phyloP scores from a whole-genome alignment of 2,797 vertebrate genomes.

The Acanthopagrus latus region DNA sequence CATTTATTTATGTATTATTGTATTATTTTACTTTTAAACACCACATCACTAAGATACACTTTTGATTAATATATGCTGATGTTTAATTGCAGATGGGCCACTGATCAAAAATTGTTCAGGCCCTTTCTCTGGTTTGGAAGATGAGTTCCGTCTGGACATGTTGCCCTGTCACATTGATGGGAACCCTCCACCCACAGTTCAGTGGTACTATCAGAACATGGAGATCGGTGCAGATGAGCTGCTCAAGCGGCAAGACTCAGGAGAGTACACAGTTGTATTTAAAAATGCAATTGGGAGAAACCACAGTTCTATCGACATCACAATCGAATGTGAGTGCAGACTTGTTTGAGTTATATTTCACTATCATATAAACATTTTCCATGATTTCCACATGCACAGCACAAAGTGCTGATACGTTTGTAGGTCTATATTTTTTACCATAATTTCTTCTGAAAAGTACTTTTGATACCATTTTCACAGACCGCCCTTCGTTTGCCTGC shows the following conservation, averaged over 20 bases:
- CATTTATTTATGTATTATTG: neutral
- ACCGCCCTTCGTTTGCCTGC: conserved; percentile 58
- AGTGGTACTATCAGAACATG: conserved; percentile 45
- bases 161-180: conserved; percentile 40
- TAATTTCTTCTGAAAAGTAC: conserved; percentile 14
- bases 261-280: conserved; percentile 38
- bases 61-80: neutral
- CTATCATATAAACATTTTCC: neutral
- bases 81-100: conserved; percentile 67
- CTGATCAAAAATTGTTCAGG: neutral
- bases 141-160: conserved; percentile 15
- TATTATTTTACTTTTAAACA: neutral
- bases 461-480: conserved; percentile 45
- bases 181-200: conserved; percentile 61
- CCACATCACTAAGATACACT: neutral
- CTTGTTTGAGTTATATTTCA: neutral
- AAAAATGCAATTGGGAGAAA: neutral
- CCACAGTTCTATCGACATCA: conserved; percentile 36
- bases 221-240: neutral
- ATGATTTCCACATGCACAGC: neutral
- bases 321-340: conserved; percentile 71
- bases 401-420: neutral
- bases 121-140: neutral
- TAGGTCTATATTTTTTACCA: neutral
- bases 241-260: conserved; percentile 61